Base-by-base conservation (phyloP, 2,113 vertebrate genomes). In the Delphinus delphis region DNA sequence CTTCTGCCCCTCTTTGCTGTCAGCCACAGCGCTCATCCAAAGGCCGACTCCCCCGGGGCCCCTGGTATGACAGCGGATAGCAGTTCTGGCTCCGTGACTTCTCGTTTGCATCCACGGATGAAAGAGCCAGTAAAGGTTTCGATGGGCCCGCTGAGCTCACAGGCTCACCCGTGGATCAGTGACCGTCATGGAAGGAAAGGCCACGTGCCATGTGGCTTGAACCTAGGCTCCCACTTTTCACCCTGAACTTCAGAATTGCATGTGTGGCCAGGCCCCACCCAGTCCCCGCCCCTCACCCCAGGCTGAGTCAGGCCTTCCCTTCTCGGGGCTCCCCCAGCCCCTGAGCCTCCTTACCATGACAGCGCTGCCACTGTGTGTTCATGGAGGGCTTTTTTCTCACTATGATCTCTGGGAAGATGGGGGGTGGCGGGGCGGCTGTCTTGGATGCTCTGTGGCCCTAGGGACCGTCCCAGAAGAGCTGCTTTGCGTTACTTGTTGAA, bases 321-420 rank as follows among this genome's bases (percentile, higher is more conserved):
- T 93, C 53, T 76, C 33, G 50, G 74, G 25, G 47, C 13, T 71
- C 6, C 63, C 28, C 63, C 38, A 81, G n/a, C 7, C 70, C 23
- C 77, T 13, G 9, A 3, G 38, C 62, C 63, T 92, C 62, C 17
- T 83, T 80, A 60, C 83, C 93, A 87, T 26, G 74, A 33, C 53
- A 65, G 88, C 93, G 23, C 90, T 93, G 87, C 60, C 81, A 47
- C 63, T 93, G 65, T 96, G 33, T 93, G 67, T 62, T 68, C 79
- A 23, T 1, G 26, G 73, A 82, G 10, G 36, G 41, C 10, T 41
- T 44, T 44, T 65, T 83, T 83, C 44, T 86, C 26, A 62, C 73
- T 41, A 2, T 87, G 41, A 74, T 13, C 65, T 90, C 79, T 6
- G 11, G 60, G 62, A 58, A 28, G 70, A 83, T 36, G 41, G 20